A percentile compares a stretch with the other conserved stretches of the same genome.
phyloP scores from a whole-genome alignment of 2,888 invertebrate genomes.

The Leptodirus hochenwartii region DNA sequence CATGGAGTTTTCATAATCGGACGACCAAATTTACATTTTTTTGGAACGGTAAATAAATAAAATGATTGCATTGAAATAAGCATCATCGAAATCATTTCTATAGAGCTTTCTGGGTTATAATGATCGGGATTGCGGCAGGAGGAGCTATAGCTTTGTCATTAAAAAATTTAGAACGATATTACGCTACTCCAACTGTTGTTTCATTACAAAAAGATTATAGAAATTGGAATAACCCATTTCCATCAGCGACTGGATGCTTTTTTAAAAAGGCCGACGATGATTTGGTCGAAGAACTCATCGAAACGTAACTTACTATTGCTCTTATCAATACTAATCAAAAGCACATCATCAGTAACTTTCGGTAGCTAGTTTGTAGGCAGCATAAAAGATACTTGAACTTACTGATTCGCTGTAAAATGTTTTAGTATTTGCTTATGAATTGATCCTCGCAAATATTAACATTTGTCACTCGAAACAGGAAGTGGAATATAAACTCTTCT shows the following conservation, averaged over 20 bases:
- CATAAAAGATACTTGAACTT: too few relatives aligned
- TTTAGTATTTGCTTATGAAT: conserved; percentile 4
- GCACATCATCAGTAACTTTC: too few relatives aligned
- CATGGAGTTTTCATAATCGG: conserved; percentile 21
- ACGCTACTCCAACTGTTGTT: conserved; percentile 42
- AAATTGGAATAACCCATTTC: conserved; percentile 38
- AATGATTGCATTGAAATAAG: too few relatives aligned
- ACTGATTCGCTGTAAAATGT: too few relatives aligned
- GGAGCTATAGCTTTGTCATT: conserved; percentile 14
- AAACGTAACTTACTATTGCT: conserved; percentile 17
- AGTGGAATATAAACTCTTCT: conserved; percentile 26
- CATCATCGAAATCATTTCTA: conserved; percentile 9
- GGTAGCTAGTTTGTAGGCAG: too few relatives aligned
- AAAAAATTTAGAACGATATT: conserved; percentile 36
- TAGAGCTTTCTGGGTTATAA: conserved; percentile 14
- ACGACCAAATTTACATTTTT: conserved; percentile 26
- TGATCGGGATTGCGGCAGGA: conserved; percentile 10
- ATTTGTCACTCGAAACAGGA: too few relatives aligned
- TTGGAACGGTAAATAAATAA: too few relatives aligned
- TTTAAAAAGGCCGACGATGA: conserved; percentile 24
- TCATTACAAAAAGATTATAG: conserved; percentile 43
- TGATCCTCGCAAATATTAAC: too few relatives aligned
- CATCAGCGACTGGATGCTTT: conserved; percentile 37
- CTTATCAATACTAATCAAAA: not conserved
- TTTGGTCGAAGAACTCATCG: conserved; percentile 21